Evolutionary conservation across 2,113 vertebrate species (phyloP), one percentile per base, ranked within the genome.

Genomic region (Sinosuthora webbiana): DNA sequence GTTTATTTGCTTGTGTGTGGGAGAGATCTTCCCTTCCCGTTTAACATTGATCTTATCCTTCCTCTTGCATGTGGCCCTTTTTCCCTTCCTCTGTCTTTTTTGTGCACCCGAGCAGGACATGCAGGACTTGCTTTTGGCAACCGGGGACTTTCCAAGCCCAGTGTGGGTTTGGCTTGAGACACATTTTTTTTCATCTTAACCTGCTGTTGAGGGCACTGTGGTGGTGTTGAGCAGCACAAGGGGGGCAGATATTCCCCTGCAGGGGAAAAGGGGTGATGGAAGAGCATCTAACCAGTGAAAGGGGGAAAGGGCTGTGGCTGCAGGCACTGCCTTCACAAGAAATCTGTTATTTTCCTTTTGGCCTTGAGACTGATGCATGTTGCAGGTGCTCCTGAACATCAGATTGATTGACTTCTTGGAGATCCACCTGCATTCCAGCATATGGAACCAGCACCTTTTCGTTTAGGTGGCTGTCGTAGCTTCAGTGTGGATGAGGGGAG

Each of bases 211-310:
- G 41, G 27, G 41, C 3, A 1, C 41, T 17, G 63, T 3, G 3
- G 39, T 33, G 71, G 15, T 50, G 47, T 10, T 65, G 87, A 75
- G 55, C 69, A 49, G 62, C 20, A 21, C 27, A 7, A 7, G 6
- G 19, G 6, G 15, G 49, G 33, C 74, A 89, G 33, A 9, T 59
- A 28, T 33, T 22, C 23, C 24, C 30, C 42, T 23, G 7, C 13
- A 49, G 33, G 13, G 33, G 15, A 57, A 14, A 0, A 0, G n/a
- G 10, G 20, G 3, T 56, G 39, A 3, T 1, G 31, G 75, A 42
- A 45, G 59, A 44, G 6, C 16, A 13, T 67, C 16, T n/a, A 15
- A 65, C 7, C 12, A 39, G 45, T 12, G 15, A 31, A 39, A n/a
- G 31, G 0, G 4, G 50, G 24, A 55, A 44, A 28, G 31, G 62